Evolutionary conservation across 2,113 vertebrate genomes (phyloP).

Genomic region (Telmatochromis brichardi): DNA sequence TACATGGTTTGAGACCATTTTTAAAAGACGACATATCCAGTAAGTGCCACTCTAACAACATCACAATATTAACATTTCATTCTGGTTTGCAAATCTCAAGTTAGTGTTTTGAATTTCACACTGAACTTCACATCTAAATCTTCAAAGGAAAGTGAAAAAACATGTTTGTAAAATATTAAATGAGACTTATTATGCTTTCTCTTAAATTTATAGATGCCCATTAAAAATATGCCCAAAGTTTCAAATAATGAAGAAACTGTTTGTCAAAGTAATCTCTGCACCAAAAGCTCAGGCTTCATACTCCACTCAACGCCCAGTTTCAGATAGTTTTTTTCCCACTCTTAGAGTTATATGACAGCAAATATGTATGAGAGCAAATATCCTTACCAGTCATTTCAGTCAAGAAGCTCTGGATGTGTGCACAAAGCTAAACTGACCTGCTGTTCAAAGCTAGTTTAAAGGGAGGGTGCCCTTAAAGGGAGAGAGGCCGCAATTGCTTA

Average conservation of each 20-base stretch:
- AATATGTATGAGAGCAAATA: background rate
- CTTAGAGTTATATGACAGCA: background rate
- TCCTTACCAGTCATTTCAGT: background rate
- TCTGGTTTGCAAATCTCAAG: background rate
- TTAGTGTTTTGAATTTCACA: background rate
- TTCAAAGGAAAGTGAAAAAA: background rate
- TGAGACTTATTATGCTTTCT: background rate
- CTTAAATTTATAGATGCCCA: background rate
- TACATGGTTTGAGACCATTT: background rate
- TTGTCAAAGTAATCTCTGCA: background rate
- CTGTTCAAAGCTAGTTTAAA: background rate
- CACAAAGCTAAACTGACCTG: background rate
- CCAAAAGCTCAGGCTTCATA: background rate
- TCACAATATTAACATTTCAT: background rate
- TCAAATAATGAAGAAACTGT: background rate
- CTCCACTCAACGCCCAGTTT: background rate
- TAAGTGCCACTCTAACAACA: background rate
- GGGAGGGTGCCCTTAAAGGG: background rate
- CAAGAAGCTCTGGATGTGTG: background rate
- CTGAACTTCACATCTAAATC: background rate
- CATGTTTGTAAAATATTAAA: background rate
- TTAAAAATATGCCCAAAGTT: background rate
- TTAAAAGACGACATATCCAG: background rate
- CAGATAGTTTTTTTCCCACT: accelerated
- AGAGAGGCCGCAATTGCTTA: background rate